Conservation (phyloP, 1,140 invertebrate genomes). For the Dendrolimus kikuchii region DNA sequence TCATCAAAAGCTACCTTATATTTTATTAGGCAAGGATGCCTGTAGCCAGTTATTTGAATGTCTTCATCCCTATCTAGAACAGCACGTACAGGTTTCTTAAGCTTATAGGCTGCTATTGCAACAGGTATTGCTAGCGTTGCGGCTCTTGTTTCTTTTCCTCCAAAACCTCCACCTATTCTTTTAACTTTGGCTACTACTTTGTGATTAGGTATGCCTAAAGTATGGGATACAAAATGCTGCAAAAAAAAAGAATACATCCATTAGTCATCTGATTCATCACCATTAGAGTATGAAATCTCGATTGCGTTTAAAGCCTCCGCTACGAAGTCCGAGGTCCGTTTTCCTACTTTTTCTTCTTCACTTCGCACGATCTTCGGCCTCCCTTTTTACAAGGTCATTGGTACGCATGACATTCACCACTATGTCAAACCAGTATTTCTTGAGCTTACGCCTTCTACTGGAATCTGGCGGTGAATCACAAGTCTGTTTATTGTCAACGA, state of each 20-base stretch:
- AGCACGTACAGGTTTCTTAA: conserved; percentile 79
- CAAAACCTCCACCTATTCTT: conserved; percentile 88
- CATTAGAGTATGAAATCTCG: too few species aligned
- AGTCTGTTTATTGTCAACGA: too few species aligned
- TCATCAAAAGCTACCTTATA: conserved; percentile 83
- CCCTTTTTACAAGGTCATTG: too few species aligned
- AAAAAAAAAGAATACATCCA: conserved; percentile 30
- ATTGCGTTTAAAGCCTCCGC: too few species aligned
- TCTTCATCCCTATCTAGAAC: conserved; percentile 89
- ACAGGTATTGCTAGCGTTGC: conserved; percentile 70
- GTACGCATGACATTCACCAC: too few species aligned
- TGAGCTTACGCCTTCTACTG: too few species aligned
- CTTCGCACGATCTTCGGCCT: too few species aligned
- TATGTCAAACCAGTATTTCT: too few species aligned
- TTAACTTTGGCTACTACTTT: conserved; percentile 80
- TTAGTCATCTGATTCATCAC: too few species aligned
- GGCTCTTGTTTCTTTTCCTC: conserved; percentile 85
- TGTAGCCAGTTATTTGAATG: conserved; percentile 82
- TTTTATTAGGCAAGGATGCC: conserved; percentile 84
- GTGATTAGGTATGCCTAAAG: conserved; percentile 78
- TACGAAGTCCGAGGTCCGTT: too few species aligned
- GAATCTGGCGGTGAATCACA: too few species aligned
- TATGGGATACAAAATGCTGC: conserved; percentile 66
- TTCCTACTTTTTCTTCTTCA: too few species aligned
- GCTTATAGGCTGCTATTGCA: conserved; percentile 74